Conservation (phyloP, 2,113 vertebrate genomes). For the Rattus rattus region DNA sequence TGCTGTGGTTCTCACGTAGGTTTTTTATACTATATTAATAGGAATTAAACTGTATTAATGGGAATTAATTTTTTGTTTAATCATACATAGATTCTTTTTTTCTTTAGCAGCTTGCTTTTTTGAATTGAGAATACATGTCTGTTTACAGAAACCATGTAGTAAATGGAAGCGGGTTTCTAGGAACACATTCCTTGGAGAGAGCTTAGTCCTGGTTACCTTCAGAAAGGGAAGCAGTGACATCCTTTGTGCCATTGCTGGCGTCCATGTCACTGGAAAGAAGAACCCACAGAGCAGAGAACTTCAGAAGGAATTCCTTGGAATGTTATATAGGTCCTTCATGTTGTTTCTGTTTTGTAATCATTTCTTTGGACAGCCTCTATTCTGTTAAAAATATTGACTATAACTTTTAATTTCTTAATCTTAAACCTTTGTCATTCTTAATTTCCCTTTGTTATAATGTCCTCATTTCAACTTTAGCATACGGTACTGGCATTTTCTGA, state of each 20-base stretch:
- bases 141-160: neutral
- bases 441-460: constrained; percentile 38
- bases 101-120: constrained; percentile 21
- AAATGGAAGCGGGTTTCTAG: neutral
- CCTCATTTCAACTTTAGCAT: neutral
- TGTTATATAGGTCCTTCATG: neutral
- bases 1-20: neutral
- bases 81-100: neutral
- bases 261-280: neutral
- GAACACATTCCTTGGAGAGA: neutral
- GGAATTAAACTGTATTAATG: neutral
- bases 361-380: neutral
- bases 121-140: neutral
- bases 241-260: neutral
- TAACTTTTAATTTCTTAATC: constrained; percentile 41
- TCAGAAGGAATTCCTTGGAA: neutral
- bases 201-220: neutral
- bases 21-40: neutral
- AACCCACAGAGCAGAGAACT: neutral
- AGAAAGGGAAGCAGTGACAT: neutral
- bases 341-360: constrained; percentile 11
- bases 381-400: neutral
- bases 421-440: neutral
- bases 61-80: neutral
- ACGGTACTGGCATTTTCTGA: constrained; percentile 23